Evolutionary conservation across 2,113 vertebrate species (phyloP).

Genomic region (Elanus axillaris): DNA sequence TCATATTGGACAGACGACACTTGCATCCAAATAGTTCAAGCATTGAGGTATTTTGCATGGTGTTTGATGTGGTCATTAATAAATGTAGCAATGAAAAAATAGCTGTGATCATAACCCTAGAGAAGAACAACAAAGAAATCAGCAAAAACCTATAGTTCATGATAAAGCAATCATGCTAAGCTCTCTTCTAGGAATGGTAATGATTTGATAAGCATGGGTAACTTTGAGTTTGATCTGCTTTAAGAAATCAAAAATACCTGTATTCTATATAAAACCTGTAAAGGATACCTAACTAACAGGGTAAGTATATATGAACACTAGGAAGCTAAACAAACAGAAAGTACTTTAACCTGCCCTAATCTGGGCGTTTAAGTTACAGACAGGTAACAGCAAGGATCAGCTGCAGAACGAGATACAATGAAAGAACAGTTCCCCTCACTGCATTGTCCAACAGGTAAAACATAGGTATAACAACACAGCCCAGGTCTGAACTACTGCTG

Average conservation of each 20-base stretch:
- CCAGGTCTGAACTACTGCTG: not conserved
- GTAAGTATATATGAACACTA: not conserved
- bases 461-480: not conserved
- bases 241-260: not conserved
- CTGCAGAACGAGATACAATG: not conserved
- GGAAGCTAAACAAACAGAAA: not conserved
- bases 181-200: not conserved
- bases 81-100: conserved; percentile 93
- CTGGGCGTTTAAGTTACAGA: not conserved
- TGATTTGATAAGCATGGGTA: too few species aligned
- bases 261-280: not conserved
- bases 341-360: not conserved
- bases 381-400: not conserved
- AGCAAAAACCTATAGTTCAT: not conserved
- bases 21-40: conserved; percentile 53
- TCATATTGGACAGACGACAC: not conserved
- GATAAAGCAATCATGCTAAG: not conserved
- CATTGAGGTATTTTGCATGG: conserved; percentile 92
- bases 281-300: not conserved
- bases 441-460: not conserved
- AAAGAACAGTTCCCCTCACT: not conserved
- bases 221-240: not conserved
- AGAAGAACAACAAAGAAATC: not conserved
- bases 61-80: conserved; percentile 93
- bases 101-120: conserved; percentile 97